Percentiles rank a stretch among this genome's conserved stretches.
These are phyloP conservation scores for Scolopax bukidnonensis DNA, from an alignment of 2,797 vertebrate species.

Conservation along the genomic window DNA sequence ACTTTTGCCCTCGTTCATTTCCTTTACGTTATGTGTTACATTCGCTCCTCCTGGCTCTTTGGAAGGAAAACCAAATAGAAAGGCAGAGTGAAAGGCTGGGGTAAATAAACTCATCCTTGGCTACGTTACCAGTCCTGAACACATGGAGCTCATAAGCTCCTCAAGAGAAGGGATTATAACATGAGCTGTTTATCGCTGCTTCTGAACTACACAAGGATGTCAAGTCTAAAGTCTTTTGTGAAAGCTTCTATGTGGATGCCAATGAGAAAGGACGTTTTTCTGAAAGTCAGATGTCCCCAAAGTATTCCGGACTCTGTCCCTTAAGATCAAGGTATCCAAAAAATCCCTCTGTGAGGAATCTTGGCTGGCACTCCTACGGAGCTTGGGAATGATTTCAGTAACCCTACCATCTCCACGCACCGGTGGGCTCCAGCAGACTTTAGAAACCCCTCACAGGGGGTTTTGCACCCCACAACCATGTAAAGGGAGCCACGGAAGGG, in stretches of 20 bases:
- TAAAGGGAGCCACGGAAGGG: rapidly evolving
- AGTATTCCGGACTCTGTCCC: neutral
- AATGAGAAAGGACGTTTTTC: neutral
- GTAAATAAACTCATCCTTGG: neutral
- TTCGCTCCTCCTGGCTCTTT: neutral
- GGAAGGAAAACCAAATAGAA: neutral
- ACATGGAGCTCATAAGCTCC: neutral
- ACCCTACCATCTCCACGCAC: rapidly evolving
- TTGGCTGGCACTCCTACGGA: rapidly evolving
- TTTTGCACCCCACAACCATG: neutral
- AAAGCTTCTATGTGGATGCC: neutral
- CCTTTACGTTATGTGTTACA: neutral
- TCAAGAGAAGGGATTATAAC: slow-evolving; percentile 26
- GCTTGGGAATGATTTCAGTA: neutral
- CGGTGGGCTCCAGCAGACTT: neutral
- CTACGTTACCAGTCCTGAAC: neutral
- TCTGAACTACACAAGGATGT: neutral
- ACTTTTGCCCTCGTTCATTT: neutral
- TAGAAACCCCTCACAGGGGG: neutral
- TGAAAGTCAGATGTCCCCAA: neutral
- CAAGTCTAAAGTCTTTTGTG: neutral
- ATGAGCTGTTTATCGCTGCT: slow-evolving; percentile 1
- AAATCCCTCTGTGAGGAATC: neutral
- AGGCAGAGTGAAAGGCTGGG: neutral
- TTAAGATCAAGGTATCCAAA: neutral